These are phyloP conservation scores for Hybos culiciformis DNA, from an alignment of 2,888 invertebrate species.

Conservation along the genomic window DNA sequence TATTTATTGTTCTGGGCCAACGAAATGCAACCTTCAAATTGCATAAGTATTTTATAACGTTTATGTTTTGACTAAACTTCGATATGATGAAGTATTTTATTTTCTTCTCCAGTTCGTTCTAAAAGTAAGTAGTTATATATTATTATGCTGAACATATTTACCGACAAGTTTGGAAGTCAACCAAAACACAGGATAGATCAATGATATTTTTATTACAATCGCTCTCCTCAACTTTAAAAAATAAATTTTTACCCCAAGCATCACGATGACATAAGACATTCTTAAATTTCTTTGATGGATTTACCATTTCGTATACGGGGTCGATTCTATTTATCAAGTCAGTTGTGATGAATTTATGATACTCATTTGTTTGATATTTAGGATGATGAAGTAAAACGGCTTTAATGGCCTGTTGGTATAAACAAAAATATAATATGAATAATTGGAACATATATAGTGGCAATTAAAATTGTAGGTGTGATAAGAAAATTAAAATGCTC, in stretches of 20 bases:
- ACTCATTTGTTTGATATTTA: slow-evolving; percentile 14
- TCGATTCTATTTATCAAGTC: slow-evolving; percentile 21
- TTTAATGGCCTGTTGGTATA: slow-evolving; percentile 17
- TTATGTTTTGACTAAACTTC: no score
- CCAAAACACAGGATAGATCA: slow-evolving; percentile 21
- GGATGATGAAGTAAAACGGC: slow-evolving; percentile 21
- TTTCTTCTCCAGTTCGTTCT: no score
- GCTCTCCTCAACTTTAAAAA: slow-evolving; percentile 20
- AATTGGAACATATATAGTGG: no score
- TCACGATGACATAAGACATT: slow-evolving; percentile 38
- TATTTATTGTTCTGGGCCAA: no score
- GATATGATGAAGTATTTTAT: no score
- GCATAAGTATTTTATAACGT: no score
- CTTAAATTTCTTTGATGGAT: slow-evolving; percentile 28
- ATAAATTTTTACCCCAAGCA: slow-evolving; percentile 32
- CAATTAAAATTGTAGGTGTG: no score
- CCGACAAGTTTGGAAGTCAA: slow-evolving; percentile 31
- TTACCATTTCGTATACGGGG: slow-evolving; percentile 23
- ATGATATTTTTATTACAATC: slow-evolving; percentile 15
- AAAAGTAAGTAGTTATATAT: no score
- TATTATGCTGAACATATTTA: no score
- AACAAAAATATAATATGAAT: background rate
- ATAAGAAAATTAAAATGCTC: no score
- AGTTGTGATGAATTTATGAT: slow-evolving; percentile 21
- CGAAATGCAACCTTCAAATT: no score